Evolutionary conservation across 2,113 vertebrate species (phyloP), one percentile per base, ranked within the genome.

Genomic region (Myiozetetes cayanensis): DNA sequence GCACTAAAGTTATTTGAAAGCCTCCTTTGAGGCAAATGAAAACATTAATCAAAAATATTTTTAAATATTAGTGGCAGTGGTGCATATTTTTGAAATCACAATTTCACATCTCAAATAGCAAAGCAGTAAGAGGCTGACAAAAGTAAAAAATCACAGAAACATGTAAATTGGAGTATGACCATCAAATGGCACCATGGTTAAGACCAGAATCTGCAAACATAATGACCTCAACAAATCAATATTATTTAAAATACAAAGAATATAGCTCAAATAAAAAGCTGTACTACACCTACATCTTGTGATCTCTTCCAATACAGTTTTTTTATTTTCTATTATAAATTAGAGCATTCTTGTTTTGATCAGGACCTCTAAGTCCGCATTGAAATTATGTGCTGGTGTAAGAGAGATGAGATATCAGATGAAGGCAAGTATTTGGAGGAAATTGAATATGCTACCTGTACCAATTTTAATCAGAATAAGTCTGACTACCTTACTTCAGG

Each of bases 1-100:
- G 37, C 49, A 91, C n/a, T 62, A 81, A 97, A 97, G 96, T 91
- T 95, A 95, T 35, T 24, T 94, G 55, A 68, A 88, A 93, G 27
- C 68, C 61, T 92, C 72, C 55, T 96, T 94, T 92, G 83, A 96
- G 95, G 65, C 70, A 96, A 92, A 97, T 35, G 53, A 96, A 97
- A 98, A 97, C 37, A 92, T 39, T 88, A 91, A 91, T 87, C 25
- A 90, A 95, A 97, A 92, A 58, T 87, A 63, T 95, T 97, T 96
- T 96, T 1, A 96, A 97, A 95, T 92, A 95, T 78, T 87, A 83
- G 73, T 70, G 33, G 8, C 71, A 95, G 72, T 75, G 17, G 23
- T 90, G 74, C 25, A 67, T 91, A 70, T 92, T 96, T 96, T 92
- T 77, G 71, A 91, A 56, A 87, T 39, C 59, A 37, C 14, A 82